Evolutionary conservation across 1,140 invertebrate species (phyloP), one percentile per base, ranked within the genome.

Genomic region (Doryteuthis pealeii): DNA sequence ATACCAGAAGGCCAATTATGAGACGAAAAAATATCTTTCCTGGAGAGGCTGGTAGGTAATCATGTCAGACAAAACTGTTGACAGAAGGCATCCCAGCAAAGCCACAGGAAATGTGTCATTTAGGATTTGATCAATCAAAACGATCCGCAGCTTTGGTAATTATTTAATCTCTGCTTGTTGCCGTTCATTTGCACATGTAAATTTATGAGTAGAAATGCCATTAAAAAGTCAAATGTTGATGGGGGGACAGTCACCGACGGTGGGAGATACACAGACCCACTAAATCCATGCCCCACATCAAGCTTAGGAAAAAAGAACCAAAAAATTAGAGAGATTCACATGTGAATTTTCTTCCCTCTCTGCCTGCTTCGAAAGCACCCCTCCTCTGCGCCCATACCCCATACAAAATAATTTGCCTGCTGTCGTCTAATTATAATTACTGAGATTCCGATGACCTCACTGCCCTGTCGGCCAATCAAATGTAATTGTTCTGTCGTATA

Each of bases 101-200:
- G 58, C 58, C 28, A 62, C 58, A 62, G 58, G 58, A 62, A 62
- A 62, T 30, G 58, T 62, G 58, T 62, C 58, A 62, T 62, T 62
- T 62, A 62, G 58, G 28, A 62, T 62, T 62, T 62, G 22, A 62
- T 62, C 58, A 62, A 62, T 62, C 58, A 62, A 26, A 30, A 62
- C 15, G 58, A 62, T 62, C 28, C 58, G 22, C 58, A 4, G 22
- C 22, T 26, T 62, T 15, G 22, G 22, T 62, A 62, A 62, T 62
- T 62, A 62, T 62, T 62, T 62, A 62, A 30, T 30, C 58, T 62
- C 58, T n/a, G 15, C 58, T 62, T 62, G 28, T 62, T 62, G 58
- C 22, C 58, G 58, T 62, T 62, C 58, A 62, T 62, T 62, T 62
- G 58, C 58, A 62, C 58, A 62, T 62, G 58, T 62, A 62, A 62